Percentiles rank a stretch among this genome's conserved stretches.
Evolutionary conservation across 2,888 invertebrate species (phyloP).

Genomic region (Ophion ventricosus): DNA sequence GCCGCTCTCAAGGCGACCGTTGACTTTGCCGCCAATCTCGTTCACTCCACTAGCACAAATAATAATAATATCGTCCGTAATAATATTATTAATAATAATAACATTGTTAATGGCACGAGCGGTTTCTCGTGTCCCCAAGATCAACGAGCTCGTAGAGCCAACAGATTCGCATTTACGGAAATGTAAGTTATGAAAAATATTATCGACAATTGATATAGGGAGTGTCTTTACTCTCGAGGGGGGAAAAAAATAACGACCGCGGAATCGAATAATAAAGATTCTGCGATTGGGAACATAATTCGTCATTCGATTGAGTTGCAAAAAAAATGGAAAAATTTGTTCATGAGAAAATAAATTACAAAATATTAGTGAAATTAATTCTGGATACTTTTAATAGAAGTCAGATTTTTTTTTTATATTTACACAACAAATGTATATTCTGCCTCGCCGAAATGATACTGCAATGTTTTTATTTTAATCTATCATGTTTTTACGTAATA

Average conservation of each 20-base stretch:
- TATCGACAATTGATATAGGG: not conserved
- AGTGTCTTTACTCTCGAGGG: not conserved
- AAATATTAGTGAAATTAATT: too few relatives aligned
- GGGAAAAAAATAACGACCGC: not conserved
- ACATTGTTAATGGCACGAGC: not conserved
- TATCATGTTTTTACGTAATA: too few relatives aligned
- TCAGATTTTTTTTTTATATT: too few relatives aligned
- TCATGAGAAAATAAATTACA: too few relatives aligned
- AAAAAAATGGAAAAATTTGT: too few relatives aligned
- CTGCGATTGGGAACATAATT: too few relatives aligned
- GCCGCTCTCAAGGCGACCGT: conserved; percentile 79
- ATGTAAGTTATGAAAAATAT: conserved; percentile 61
- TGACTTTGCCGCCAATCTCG: conserved; percentile 77
- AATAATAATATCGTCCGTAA: conserved; percentile 27
- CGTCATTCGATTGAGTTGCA: too few relatives aligned
- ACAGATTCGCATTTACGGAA: conserved; percentile 56
- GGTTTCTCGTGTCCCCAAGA: conserved; percentile 46
- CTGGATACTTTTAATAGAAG: too few relatives aligned
- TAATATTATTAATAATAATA: conserved; percentile 13
- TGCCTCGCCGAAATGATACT: too few relatives aligned
- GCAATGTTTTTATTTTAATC: too few relatives aligned
- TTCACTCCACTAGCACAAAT: conserved; percentile 69
- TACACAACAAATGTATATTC: too few relatives aligned
- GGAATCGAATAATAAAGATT: too few relatives aligned
- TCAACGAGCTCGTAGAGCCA: conserved; percentile 57